Base-by-base conservation (phyloP, 92 coral and sea anemone genomes). In the Ricordea florida region DNA sequence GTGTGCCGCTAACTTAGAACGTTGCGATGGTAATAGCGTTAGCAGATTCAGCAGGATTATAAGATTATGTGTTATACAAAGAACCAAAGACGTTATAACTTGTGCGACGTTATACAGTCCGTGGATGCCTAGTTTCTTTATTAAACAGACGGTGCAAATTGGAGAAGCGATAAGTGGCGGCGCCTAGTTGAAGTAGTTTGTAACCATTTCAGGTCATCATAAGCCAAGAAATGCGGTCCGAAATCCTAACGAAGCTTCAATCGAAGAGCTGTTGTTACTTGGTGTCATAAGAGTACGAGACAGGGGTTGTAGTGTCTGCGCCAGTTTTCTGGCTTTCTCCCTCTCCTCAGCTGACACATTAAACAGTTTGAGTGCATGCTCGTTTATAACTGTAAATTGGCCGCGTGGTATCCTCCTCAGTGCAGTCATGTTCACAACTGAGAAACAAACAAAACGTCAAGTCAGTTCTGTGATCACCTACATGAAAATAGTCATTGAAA, bases 281-380 rank as follows among this genome's bases (percentile, higher is more conserved):
- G 40, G 13, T n/a, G n/a, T n/a, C n/a, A n/a, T n/a, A 13, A 15
- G 40, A 5, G 22, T n/a, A 25, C n/a, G 25, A 3, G 60, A 13
- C 13, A 9, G 76, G 9, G 79, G 57, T 23, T 27, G 57, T 17
- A 79, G 57, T 38, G 24, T 35, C 8, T 5, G 9, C 6, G 72
- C 72, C 46, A 75, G 27, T 23, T 33, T 52, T 34, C 10, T 81
- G 4, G 90, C 87, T 64, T 40, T 62, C 3, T 20, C 51, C 6
- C 42, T 62, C 21, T 89, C 88, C 4, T 60, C 52, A 8, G 56
- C 70, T n/a, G 66, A 86, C 32, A 89, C 69, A 29, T 59, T 83
- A 21, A 89, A 89, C 18, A 89, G 74, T 34, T 40, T 62, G 14
- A 80, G 17, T 15, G 94, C 76, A 25, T 50, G 62, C 7, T 80